Evolutionary conservation across 2,113 vertebrate genomes (phyloP).

Genomic region (Pachyramphus minor): DNA sequence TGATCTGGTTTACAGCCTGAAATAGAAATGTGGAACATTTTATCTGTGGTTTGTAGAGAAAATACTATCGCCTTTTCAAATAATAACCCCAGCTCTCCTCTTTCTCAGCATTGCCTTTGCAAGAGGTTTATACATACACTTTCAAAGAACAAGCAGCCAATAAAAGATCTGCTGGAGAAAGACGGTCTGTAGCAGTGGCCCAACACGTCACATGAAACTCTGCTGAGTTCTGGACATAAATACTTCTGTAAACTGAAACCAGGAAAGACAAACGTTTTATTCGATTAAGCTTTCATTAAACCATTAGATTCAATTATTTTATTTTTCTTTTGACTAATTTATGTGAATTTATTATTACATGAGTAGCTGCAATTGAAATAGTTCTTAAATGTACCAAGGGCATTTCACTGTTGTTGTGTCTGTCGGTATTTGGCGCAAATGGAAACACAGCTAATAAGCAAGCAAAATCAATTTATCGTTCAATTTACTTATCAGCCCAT

Average conservation of each 20-base stretch:
- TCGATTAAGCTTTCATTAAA: constrained; percentile 18
- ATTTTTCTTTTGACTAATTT: constrained; percentile 1
- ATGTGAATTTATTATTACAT: background rate
- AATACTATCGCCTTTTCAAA: background rate
- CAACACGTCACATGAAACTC: background rate
- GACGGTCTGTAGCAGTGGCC: background rate
- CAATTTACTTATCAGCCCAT: constrained; percentile 16
- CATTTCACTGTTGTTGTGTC: background rate
- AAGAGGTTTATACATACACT: background rate
- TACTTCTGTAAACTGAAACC: background rate
- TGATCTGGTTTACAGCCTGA: background rate
- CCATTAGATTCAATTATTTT: constrained; percentile 21
- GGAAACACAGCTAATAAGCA: background rate
- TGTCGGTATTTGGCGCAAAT: background rate
- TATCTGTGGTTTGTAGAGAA: background rate
- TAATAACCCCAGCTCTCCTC: background rate
- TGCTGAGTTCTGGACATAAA: background rate
- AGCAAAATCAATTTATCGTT: constrained; percentile 10
- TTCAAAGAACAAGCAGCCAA: background rate
- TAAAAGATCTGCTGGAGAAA: background rate
- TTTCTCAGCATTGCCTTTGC: background rate
- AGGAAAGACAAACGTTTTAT: background rate
- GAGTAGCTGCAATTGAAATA: background rate
- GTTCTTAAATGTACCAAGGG: background rate
- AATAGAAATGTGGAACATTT: background rate